Evolutionary conservation across 2,888 invertebrate species (phyloP), one percentile per base, ranked within the genome.

Genomic region (Steinernema scapterisci): DNA sequence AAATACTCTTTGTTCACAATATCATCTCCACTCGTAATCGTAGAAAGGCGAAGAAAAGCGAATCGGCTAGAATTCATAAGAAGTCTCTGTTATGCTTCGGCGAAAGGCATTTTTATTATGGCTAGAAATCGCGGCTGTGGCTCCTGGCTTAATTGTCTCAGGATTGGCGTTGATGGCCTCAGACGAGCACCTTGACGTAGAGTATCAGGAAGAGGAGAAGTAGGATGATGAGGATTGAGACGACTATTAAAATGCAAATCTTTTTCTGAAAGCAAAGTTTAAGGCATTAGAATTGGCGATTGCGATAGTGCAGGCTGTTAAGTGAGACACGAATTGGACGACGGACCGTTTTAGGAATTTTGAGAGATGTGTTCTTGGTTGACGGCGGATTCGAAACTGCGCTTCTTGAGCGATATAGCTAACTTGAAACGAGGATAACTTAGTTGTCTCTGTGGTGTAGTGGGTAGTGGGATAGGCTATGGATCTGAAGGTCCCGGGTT

Each of bases 201-300:
- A 81, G 21, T 6, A 73, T 73, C 43, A 80, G 75, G 72, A 81
- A 77, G 56, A 83, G 73, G 16, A 79, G 74, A 13, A 77, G 21
- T 48, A 78, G 21, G 31, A 75, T 73, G 31, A 76, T 74, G 52
- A 80, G 76, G 13, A 81, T 80, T 44, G 78, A 75, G 75, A 82
- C 76, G 43, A 76, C 44, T 27, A 73, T 72, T n/a, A 83, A 74
- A 23, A 83, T 74, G 77, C 81, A 81, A 72, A 83, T 79, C 71
- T 83, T 81, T 75, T 80, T 83, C 83, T 83, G 79, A 76, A 81
- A 80, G 54, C 25, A 63, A 6, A 13, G 27, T 51, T 19, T 23
- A 56, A 56, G 6, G n/a, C 3, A 48, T 48, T 31, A 63, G 31
- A 31, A 16, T 23, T 31, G 63, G n/a, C 48, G 3, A 2, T 48